phyloP scores from a whole-genome alignment of 2,113 vertebrate species.

The Syrrhaptes paradoxus region DNA sequence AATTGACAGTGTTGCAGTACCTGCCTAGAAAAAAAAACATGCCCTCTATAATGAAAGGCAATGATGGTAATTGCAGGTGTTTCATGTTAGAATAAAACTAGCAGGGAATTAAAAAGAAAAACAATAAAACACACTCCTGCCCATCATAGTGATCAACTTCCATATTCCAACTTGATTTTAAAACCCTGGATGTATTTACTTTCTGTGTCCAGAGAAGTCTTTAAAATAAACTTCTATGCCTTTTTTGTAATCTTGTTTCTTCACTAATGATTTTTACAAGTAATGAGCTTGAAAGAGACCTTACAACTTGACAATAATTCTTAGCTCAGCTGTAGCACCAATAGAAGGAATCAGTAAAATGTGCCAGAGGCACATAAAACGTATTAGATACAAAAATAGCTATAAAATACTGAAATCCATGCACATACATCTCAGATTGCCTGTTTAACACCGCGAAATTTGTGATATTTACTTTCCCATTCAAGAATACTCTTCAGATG shows the following conservation, averaged over 20 bases:
- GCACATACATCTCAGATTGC: not conserved
- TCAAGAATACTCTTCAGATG: constrained; percentile 32
- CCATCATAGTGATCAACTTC: not conserved
- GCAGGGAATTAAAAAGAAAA: not conserved
- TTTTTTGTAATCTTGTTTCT: not conserved
- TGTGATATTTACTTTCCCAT: not conserved
- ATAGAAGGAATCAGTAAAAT: not conserved
- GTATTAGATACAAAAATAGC: not conserved
- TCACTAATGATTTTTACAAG: not conserved
- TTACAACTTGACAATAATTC: not conserved
- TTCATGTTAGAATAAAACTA: not conserved
- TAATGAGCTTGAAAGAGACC: not conserved
- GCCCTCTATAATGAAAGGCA: not conserved
- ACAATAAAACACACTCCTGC: not conserved
- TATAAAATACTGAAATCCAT: not conserved
- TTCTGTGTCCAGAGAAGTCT: not conserved
- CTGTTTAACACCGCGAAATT: not conserved
- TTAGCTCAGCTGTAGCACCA: not conserved
- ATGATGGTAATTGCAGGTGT: not conserved
- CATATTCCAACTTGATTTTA: not conserved
- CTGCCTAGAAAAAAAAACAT: not conserved
- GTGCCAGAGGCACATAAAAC: not conserved
- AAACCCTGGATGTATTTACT: not conserved
- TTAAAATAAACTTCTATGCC: not conserved
- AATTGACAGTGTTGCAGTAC: not conserved